phyloP scores from a whole-genome alignment of 2,113 vertebrate species.

The Nothoprocta pentlandii region DNA sequence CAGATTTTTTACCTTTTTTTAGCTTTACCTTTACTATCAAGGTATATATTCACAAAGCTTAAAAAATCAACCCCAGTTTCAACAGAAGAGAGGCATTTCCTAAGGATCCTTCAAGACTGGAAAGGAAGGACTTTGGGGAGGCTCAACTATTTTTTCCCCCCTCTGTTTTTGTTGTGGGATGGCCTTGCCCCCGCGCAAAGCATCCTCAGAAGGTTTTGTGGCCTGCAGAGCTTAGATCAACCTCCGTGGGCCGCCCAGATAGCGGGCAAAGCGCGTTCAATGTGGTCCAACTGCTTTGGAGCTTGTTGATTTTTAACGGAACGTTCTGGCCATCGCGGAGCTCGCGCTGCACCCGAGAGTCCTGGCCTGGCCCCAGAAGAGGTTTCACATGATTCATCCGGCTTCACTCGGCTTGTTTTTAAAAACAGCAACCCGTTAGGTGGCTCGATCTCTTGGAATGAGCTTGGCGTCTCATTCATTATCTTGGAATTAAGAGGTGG shows the following conservation, averaged over 20 bases:
- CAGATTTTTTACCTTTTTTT: too few species aligned
- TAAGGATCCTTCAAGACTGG: background rate
- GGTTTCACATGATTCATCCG: slow-evolving; percentile 49
- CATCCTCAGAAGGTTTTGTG: background rate
- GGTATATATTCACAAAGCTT: background rate
- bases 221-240: background rate
- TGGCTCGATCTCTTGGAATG: slow-evolving; percentile 41
- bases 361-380: slow-evolving; percentile 5
- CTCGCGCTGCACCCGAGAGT: background rate
- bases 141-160: background rate
- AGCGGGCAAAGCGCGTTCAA: background rate
- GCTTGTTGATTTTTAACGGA: background rate
- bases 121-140: background rate
- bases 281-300: background rate
- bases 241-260: background rate
- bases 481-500: background rate
- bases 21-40: background rate
- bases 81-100: background rate
- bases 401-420: slow-evolving; percentile 13
- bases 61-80: background rate
- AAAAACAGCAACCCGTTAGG: slow-evolving; percentile 47
- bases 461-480: background rate
- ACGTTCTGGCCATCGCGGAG: slow-evolving; percentile 51
- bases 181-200: background rate
- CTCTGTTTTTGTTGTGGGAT: background rate